These are phyloP conservation scores for Darevskia nairensis DNA, from an alignment of 2,797 vertebrate species.

Conservation along the genomic window DNA sequence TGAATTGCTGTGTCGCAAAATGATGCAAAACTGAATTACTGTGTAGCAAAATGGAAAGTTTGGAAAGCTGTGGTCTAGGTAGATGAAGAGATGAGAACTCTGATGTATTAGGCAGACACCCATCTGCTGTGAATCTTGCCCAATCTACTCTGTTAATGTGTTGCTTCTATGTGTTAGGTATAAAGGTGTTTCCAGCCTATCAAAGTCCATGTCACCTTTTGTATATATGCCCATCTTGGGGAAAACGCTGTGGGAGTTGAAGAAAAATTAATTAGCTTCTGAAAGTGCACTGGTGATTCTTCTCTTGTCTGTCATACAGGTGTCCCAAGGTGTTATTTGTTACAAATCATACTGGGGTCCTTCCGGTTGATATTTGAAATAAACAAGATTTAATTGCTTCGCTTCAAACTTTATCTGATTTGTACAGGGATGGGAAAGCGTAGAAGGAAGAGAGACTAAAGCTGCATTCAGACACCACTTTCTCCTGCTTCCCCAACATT, in stretches of 20 bases:
- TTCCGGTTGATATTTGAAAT: constrained; percentile 1
- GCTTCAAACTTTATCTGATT: constrained; percentile 10
- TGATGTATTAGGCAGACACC: background rate
- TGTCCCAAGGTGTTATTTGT: background rate
- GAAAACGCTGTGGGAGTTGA: background rate
- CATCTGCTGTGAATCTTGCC: background rate
- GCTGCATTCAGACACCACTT: too few species aligned
- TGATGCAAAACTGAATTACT: too few species aligned
- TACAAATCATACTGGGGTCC: background rate
- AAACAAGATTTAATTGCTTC: constrained; percentile 19
- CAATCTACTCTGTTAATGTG: background rate
- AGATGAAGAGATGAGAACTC: too few species aligned
- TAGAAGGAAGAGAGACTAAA: background rate
- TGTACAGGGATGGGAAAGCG: background rate
- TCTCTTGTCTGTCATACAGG: fast-evolving
- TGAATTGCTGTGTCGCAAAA: too few species aligned
- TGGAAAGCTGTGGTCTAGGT: too few species aligned
- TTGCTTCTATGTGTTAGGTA: background rate
- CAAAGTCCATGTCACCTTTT: background rate
- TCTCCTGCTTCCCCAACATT: too few species aligned
- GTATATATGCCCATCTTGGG: background rate
- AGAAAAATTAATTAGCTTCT: background rate
- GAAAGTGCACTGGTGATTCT: background rate
- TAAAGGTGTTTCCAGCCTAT: background rate
- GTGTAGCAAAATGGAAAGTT: too few species aligned